A percentile compares a stretch with the other conserved stretches of the same genome.
Evolutionary conservation across 2,888 invertebrate genomes (phyloP).

Genomic region (Eretmocerus hayati): DNA sequence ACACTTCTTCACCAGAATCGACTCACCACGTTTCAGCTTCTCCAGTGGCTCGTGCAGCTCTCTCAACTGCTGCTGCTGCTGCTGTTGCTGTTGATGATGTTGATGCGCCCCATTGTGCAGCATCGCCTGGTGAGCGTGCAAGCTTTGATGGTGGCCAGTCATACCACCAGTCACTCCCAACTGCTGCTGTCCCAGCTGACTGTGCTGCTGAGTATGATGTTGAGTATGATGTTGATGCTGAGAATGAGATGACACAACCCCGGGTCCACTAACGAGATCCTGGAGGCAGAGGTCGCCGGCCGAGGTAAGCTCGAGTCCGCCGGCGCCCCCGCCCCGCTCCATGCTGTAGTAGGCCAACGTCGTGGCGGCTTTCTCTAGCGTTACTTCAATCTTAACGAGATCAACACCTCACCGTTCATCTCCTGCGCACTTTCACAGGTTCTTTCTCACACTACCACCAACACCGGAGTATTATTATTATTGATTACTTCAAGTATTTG

Average conservation of each 20-base stretch:
- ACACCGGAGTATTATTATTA: neutral
- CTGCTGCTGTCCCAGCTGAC: constrained; percentile 42
- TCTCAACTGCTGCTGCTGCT: constrained; percentile 44
- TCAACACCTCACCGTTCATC: constrained; percentile 24
- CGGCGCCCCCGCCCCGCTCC: constrained; percentile 43
- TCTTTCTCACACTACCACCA: neutral
- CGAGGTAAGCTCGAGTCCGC: constrained; percentile 43
- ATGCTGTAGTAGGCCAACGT: constrained; percentile 49
- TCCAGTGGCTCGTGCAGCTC: constrained; percentile 64
- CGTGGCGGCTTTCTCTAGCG: constrained; percentile 43
- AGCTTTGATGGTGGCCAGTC: constrained; percentile 48
- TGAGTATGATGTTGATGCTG: constrained; percentile 36
- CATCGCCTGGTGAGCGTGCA: constrained; percentile 46
- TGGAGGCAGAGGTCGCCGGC: constrained; percentile 60
- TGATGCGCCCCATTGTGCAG: constrained; percentile 42
- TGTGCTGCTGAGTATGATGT: constrained; percentile 36
- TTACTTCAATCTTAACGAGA: too few relatives aligned
- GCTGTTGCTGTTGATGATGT: constrained; percentile 41
- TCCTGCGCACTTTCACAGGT: constrained; percentile 21
- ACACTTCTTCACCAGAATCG: too few relatives aligned
- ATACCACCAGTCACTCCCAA: too few relatives aligned
- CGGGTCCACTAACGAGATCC: constrained; percentile 60
- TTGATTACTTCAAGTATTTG: too few relatives aligned
- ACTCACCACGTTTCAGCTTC: constrained; percentile 74
- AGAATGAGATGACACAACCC: constrained; percentile 45